Conservation (phyloP, 2,113 vertebrate species). For the Peromyscus polionotus region DNA sequence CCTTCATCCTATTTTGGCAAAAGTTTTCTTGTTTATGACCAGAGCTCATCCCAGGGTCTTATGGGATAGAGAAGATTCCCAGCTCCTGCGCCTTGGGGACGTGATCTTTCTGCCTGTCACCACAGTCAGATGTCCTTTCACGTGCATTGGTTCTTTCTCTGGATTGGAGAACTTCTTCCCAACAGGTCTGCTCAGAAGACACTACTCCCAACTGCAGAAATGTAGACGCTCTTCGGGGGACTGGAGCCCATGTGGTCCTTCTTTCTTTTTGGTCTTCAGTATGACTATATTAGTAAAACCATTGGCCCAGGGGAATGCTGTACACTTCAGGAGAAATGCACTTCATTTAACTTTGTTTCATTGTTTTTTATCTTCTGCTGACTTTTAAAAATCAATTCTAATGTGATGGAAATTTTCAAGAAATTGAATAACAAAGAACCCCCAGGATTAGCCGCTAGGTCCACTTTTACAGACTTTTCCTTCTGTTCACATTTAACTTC, state of each 20-base stretch:
- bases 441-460: not conserved
- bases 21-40: conserved; percentile 49
- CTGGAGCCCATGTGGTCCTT: not conserved
- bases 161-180: not conserved
- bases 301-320: not conserved
- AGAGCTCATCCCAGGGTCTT: not conserved
- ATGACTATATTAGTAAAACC: not conserved
- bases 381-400: not conserved
- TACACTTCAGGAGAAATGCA: not conserved
- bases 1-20: conserved; percentile 55
- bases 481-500: conserved; percentile 24
- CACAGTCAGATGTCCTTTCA: not conserved
- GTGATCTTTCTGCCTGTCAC: not conserved
- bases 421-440: conserved; percentile 8
- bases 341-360: not conserved
- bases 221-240: not conserved
- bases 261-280: conserved; percentile 7
- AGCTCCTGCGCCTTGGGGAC: not conserved
- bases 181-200: not conserved
- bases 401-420: conserved; percentile 22
- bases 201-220: not conserved
- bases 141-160: not conserved
- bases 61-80: not conserved
- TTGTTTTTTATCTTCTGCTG: conserved; percentile 23
- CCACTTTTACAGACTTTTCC: not conserved